Evolutionary conservation across 2,113 vertebrate genomes (phyloP).

Genomic region (Nothocercus julius): DNA sequence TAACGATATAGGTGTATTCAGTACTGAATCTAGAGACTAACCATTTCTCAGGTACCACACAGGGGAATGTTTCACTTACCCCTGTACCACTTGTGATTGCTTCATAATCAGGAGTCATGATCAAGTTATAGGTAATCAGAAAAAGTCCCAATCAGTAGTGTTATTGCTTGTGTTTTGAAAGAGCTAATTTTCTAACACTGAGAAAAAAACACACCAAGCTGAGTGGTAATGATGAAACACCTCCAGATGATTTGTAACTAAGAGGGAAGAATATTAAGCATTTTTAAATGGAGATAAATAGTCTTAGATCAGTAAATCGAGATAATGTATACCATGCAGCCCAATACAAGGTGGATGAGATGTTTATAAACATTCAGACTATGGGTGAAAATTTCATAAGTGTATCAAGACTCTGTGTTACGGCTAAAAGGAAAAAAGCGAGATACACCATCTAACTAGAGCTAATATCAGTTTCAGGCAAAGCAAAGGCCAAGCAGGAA

Average conservation of each 20-base stretch:
- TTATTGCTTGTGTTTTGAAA: not conserved
- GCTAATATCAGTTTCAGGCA: not conserved
- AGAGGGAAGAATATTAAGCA: not conserved
- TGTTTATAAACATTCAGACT: not conserved
- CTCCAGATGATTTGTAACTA: not conserved
- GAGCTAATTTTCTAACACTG: not conserved
- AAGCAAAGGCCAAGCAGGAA: not conserved
- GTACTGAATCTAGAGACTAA: not conserved
- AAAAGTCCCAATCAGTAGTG: not conserved
- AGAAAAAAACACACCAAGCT: not conserved
- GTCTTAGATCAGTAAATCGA: not conserved
- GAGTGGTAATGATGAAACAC: not conserved
- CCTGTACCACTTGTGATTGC: not conserved
- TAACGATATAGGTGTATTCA: not conserved
- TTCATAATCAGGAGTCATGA: not conserved
- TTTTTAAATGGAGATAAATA: not conserved
- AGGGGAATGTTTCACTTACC: not conserved
- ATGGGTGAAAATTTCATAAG: not conserved
- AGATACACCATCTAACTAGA: not conserved
- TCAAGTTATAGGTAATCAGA: not conserved
- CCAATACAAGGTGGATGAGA: not conserved
- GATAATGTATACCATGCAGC: not conserved
- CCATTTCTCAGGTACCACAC: not conserved
- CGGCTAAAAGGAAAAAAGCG: not conserved
- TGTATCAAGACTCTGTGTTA: not conserved